Evolutionary conservation across 1,140 invertebrate genomes (phyloP).

Genomic region (Orchestia grillus): DNA sequence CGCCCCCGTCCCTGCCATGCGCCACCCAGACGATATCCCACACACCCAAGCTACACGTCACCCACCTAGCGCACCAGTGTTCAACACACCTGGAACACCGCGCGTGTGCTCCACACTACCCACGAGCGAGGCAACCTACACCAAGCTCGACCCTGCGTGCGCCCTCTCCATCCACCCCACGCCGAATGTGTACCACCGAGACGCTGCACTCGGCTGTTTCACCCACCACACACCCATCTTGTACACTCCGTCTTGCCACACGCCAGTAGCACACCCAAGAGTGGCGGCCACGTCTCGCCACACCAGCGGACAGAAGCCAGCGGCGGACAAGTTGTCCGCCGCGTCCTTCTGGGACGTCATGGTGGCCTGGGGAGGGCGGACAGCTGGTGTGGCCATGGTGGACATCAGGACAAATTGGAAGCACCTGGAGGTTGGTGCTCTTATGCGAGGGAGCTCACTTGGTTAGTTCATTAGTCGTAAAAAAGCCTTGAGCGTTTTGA

Average conservation of each 20-base stretch:
- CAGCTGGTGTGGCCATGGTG: background rate
- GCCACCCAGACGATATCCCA: background rate
- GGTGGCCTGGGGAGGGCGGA: background rate
- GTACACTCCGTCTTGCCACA: background rate
- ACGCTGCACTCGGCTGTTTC: background rate
- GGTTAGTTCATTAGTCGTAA: no score
- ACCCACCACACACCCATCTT: background rate
- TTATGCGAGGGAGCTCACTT: background rate
- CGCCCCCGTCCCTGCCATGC: background rate
- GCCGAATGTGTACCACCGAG: background rate
- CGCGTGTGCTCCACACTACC: background rate
- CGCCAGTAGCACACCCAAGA: background rate
- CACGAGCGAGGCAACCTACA: background rate
- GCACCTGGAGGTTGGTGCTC: background rate
- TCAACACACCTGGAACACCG: background rate
- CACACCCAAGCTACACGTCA: background rate
- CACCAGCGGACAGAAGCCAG: background rate
- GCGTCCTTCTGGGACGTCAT: background rate
- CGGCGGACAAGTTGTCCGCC: background rate
- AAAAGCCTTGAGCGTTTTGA: no score
- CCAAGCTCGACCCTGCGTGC: background rate
- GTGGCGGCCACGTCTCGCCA: no score
- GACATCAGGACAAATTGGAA: background rate
- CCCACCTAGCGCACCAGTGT: background rate
- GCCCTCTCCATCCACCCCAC: background rate